Percentiles rank a stretch among this genome's conserved stretches.
These are phyloP conservation scores for Brachionus rubens DNA, from an alignment of 1,140 invertebrate species.

Conservation along the genomic window DNA sequence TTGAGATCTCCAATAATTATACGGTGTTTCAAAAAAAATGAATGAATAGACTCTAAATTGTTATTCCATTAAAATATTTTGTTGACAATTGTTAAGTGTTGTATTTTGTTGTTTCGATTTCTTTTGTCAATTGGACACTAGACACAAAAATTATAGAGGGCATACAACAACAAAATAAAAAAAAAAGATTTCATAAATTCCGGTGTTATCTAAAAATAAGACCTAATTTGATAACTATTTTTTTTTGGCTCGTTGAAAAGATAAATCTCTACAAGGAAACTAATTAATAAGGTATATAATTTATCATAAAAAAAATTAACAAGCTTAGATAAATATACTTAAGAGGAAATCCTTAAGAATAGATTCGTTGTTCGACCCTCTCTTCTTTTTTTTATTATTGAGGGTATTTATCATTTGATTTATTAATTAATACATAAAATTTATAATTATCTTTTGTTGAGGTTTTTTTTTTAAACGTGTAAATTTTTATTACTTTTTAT, in stretches of 20 bases:
- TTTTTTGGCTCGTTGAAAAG: too few species aligned
- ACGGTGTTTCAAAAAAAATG: too few species aligned
- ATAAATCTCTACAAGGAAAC: conserved; percentile 15
- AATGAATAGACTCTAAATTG: conserved; percentile 26
- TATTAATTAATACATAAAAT: neutral
- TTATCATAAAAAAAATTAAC: neutral
- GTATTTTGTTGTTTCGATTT: too few species aligned
- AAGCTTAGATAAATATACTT: neutral
- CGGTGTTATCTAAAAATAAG: neutral
- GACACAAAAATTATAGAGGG: neutral
- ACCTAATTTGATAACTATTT: conserved; percentile 22
- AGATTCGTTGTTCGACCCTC: neutral
- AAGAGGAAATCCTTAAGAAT: conserved; percentile 20
- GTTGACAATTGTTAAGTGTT: conserved; percentile 21
- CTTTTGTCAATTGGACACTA: neutral
- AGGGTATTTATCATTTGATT: conserved; percentile 29
- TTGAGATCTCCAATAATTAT: too few species aligned
- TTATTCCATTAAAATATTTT: neutral
- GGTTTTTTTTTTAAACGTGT: neutral
- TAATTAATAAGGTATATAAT: conserved; percentile 20
- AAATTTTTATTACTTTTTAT: too few species aligned
- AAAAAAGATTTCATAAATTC: too few species aligned
- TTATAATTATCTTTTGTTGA: neutral
- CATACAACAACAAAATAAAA: too few species aligned
- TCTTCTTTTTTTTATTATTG: neutral